Evolutionary conservation across 2,113 vertebrate species (phyloP), one percentile per base, ranked within the genome.

Genomic region (Ammodytes marinus): DNA sequence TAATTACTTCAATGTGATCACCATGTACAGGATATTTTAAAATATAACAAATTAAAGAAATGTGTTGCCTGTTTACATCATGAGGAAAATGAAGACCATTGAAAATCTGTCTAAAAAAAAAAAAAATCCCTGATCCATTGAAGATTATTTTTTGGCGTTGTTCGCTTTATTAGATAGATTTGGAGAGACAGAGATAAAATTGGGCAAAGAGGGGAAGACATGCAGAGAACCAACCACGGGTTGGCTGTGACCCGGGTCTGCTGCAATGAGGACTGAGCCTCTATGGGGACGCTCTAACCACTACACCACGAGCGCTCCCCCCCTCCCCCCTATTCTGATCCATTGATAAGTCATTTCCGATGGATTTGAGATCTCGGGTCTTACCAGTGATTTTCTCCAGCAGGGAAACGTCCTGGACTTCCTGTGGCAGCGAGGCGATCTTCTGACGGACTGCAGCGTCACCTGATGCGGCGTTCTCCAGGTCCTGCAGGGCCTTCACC

Each of bases 381-480:
- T 86, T 81, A 98, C 98, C 98, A 87, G 97, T 98, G 82, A 99
- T 99, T 91, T 99, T 99, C 94, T 99, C 98, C 75, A 99, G 90
- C 6, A 99, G 93, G 1, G 98, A 99, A 63, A 99, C 98, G 49
- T 99, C 98, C 68, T 99, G 98, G 12, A 99, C 98, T 92, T 99
- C 98, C 91, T 99, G 98, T 14, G 98, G 98, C 83, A 99, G 92
- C 0, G 98, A 99, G 43, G 98, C 98, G 47, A 99, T 99, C 89
- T 98, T 99, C 93, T 99, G 98, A 77, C 98, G 96, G 61, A 99
- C 98, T 0, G 98, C 96, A 1, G 98, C 98, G 14, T 99, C 98
- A 0, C 98, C 98, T 0, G 98, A 99, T 0, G 98, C 98, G 1
- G 98, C 98, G 5, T 99, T 99, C 92, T 99, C 98, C 70, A 99